Conservation (phyloP, 2,113 vertebrate genomes). For the Mobula birostris region DNA sequence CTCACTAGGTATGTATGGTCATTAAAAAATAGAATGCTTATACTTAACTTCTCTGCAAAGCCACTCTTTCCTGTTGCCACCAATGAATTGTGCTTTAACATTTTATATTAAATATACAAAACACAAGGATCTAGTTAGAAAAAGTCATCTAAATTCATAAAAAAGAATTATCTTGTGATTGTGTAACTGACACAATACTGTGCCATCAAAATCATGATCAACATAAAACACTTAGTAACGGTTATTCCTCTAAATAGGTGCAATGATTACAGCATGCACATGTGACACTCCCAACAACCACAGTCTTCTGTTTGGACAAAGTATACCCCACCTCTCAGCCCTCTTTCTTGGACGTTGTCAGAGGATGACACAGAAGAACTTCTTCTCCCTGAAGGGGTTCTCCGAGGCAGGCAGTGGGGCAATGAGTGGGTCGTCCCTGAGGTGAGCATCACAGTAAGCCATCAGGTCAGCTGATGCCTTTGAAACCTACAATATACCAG, state of each 20-base stretch:
- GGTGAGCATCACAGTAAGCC: conserved; percentile 91
- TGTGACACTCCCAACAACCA: not conserved
- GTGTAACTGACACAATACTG: conserved; percentile 3
- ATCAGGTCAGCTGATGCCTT: conserved; percentile 93
- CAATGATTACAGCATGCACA: conserved; percentile 31
- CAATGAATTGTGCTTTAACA: conserved; percentile 21
- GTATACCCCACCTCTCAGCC: conserved; percentile 50
- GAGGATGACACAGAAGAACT: conserved; percentile 95
- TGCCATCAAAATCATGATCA: conserved; percentile 18
- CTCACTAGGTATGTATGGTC: not conserved
- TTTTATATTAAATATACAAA: conserved; percentile 37
- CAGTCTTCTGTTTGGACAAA: not conserved
- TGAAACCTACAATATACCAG: conserved; percentile 68
- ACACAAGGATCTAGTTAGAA: conserved; percentile 32
- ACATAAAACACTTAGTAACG: conserved; percentile 27
- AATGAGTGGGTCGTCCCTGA: conserved; percentile 92
- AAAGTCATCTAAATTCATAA: conserved; percentile 30
- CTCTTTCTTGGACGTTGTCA: conserved; percentile 51
- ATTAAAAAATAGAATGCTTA: not conserved
- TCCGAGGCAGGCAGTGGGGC: conserved; percentile 90
- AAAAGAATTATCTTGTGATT: conserved; percentile 31
- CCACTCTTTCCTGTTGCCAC: not conserved
- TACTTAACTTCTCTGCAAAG: not conserved
- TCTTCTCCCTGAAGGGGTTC: conserved; percentile 98
- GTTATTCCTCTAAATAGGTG: conserved; percentile 15